Evolutionary conservation across 37 sponge, comb jelly and placozoan species (phyloP).

Genomic region (Halichondria panicea): DNA sequence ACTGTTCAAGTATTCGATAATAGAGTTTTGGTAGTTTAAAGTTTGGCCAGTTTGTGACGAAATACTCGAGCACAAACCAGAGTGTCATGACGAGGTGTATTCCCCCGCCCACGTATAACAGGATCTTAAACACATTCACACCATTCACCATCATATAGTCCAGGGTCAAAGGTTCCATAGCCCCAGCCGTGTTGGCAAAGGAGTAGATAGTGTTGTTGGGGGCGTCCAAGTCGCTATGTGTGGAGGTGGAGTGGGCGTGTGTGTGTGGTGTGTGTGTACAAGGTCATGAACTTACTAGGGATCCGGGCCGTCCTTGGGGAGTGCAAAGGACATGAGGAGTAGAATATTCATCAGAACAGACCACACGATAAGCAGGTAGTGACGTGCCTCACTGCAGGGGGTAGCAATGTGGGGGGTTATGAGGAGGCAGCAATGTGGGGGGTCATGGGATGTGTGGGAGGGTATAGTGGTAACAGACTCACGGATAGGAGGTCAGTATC

Average conservation of each 20-base stretch:
- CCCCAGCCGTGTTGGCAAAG: background rate
- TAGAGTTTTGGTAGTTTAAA: constrained; percentile 38
- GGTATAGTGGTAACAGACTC: background rate
- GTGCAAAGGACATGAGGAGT: constrained; percentile 31
- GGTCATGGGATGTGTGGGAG: background rate
- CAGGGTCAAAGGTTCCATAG: background rate
- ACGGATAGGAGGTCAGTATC: constrained; percentile 5
- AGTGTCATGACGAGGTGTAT: constrained; percentile 56
- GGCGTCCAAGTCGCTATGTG: background rate
- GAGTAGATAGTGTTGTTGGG: constrained; percentile 3
- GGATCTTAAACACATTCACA: background rate
- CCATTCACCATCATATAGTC: background rate
- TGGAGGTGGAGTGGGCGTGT: background rate
- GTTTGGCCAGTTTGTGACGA: constrained; percentile 60
- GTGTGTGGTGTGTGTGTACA: background rate
- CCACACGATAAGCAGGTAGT: constrained; percentile 20
- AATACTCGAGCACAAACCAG: constrained; percentile 60
- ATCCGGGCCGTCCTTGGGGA: background rate
- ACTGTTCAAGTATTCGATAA: background rate
- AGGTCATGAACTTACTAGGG: background rate
- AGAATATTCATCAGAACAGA: constrained; percentile 49
- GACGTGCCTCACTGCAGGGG: background rate
- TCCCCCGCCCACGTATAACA: constrained; percentile 49
- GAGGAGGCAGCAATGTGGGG: background rate
- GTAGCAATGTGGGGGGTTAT: background rate